A percentile compares a stretch with the other conserved stretches of the same genome.
Evolutionary conservation across 2,888 invertebrate genomes (phyloP).

Genomic region (Lymantria dispar): DNA sequence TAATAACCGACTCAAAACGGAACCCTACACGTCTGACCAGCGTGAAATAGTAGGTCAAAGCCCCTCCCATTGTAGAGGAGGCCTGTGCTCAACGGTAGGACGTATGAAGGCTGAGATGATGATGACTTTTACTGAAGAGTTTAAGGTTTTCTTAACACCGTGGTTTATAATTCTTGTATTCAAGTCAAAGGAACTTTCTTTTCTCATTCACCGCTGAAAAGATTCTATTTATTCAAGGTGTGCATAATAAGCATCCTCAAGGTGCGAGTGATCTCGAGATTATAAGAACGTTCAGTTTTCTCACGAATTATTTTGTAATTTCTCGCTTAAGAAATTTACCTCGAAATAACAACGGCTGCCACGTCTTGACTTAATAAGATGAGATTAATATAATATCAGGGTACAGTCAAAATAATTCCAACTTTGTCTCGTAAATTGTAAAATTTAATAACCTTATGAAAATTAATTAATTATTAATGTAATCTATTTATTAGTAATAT

Average conservation of each 20-base stretch:
- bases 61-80: no score
- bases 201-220: neutral
- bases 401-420: neutral
- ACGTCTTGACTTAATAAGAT: neutral
- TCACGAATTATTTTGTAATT: slow-evolving; percentile 8
- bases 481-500: no score
- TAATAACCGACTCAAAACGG: no score
- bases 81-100: no score
- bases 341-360: neutral
- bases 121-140: no score
- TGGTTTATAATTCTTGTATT: no score
- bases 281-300: slow-evolving; percentile 6
- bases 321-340: slow-evolving; percentile 6
- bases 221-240: slow-evolving; percentile 8
- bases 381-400: slow-evolving; percentile 1
- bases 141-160: no score
- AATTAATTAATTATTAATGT: no score
- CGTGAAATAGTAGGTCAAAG: no score
- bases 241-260: slow-evolving; percentile 4
- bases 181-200: no score
- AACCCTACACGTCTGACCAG: no score
- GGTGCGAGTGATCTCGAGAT: slow-evolving; percentile 8
- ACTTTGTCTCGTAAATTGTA: neutral
- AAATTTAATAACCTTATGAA: neutral
- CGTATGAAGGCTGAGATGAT: no score